Evolutionary conservation across 2,797 vertebrate species (phyloP), one percentile per base, ranked within the genome.

Genomic region (Myripristis murdjan): DNA sequence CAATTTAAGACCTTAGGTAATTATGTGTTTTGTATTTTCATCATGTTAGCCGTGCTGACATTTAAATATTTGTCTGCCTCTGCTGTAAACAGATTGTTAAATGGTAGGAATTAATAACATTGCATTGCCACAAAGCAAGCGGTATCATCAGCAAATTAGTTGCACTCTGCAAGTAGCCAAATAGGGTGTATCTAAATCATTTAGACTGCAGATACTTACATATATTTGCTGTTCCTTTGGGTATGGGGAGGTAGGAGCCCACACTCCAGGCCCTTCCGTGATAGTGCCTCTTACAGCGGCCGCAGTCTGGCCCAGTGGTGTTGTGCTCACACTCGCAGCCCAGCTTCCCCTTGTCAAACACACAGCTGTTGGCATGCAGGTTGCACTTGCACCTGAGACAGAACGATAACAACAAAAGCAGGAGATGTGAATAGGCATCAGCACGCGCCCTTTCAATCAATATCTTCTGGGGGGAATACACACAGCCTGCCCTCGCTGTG

Each of bases 291-390:
- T 98, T 99, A 88, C 98, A 99, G 89, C 97, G 97, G 81, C 97
- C 97, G 84, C 98, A 99, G 95, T 99, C 98, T 64, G 97, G 96
- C 47, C 98, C 98, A 11, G 97, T 99, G 51, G 98, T 99, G 93
- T 99, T 99, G 95, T 99, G 98, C 81, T 99, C 98, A 87, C 98
- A 99, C 92, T 98, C 97, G 65, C 98, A 99, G 83, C 95, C 95
- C 83, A 99, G 92, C 87, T 96, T 97, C 91, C 96, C 98, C 91
- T 98, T 97, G 95, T 97, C 97, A 89, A 96, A 97, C 83, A 97
- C 96, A 82, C 98, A 99, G 94, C 96, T 96, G 87, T 98, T 99
- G 88, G 97, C 97, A 4, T 99, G 98, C 90, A 99, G 96, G 88
- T 99, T 99, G 90, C 98, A 99, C 91, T 98, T 99, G 95, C 97